Base-by-base conservation (phyloP, 2,888 invertebrate genomes). In the Sinohyriopsis cumingii region DNA sequence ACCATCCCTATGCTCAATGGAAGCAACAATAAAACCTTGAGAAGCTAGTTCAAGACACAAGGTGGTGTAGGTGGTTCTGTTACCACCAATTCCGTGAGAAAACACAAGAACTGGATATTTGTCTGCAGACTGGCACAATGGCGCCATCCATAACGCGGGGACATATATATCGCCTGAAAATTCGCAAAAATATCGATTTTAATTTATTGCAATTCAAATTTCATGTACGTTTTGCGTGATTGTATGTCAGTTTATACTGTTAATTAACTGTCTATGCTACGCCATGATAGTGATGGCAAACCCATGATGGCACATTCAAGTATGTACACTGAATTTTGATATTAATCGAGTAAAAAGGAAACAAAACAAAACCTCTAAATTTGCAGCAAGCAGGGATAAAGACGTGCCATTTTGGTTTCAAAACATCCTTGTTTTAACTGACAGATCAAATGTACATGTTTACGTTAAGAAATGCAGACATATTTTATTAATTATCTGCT, bases 61-160 rank as follows among this genome's bases (percentile, higher is more conserved):
- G 5, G 92, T 91, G 45, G 92, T 92, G 84, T 93, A 93, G n/a
- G 93, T 90, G 68, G 92, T 93, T 75, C 93, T 88, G 80, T 91
- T 91, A 1, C 92, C 93, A 1, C 93, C 93, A 53, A 93, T 90
- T 1, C 94, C 94, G 85, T 94, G 94, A 0, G 93, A 93, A 81
- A 94, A 92, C 45, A 94, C 88, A 54, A 94, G 84, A 25, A 93
- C 91, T 59, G 93, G 93, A 70, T 85, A 89, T 56, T 80, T 78
- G 6, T 68, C 69, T 24, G 80, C 78, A 19, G 76, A 65, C 45
- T 81, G 77, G 7, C 84, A 69, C 9, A 86, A 66, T 72, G 91
- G 90, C 55, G 90, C 91, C 70, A 92, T 90, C 89, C 92, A 92
- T 57, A 92, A 79, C 1, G 91, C 92, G 0, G 93, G 93, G 61